Conservation (phyloP, 2,888 invertebrate genomes). For the Tholera decimalis region DNA sequence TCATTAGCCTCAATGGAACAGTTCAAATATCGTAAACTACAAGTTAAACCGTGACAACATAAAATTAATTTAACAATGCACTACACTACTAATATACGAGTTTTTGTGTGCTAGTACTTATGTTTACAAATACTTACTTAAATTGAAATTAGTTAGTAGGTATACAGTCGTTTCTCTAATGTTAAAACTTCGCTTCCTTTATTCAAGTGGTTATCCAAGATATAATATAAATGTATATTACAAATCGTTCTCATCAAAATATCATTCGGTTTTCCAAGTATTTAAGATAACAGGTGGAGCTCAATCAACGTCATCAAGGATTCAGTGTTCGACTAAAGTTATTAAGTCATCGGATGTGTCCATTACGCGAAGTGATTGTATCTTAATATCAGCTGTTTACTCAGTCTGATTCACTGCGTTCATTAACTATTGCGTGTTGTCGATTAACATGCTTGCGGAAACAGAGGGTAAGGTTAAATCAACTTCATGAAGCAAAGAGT, state of each 20-base stretch:
- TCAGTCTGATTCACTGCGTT: slow-evolving; percentile 55
- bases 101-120: slow-evolving; percentile 3
- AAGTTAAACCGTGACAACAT: slow-evolving; percentile 24
- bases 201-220: too few relatives aligned
- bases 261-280: slow-evolving; percentile 33
- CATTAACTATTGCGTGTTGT: slow-evolving; percentile 50
- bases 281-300: slow-evolving; percentile 28
- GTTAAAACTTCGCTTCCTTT: background rate
- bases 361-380: slow-evolving; percentile 26
- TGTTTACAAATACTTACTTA: slow-evolving; percentile 32
- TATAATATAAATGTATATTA: too few relatives aligned
- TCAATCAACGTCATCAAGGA: slow-evolving; percentile 45
- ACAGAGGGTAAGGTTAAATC: slow-evolving; percentile 30
- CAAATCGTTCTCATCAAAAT: slow-evolving; percentile 6
- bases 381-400: slow-evolving; percentile 45
- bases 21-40: slow-evolving; percentile 36
- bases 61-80: slow-evolving; percentile 11
- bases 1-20: slow-evolving; percentile 20
- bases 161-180: background rate
- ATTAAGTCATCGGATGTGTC: slow-evolving; percentile 49
- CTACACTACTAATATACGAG: background rate
- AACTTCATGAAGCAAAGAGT: slow-evolving; percentile 29
- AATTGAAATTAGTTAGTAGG: slow-evolving; percentile 9
- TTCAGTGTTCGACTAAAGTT: slow-evolving; percentile 26
- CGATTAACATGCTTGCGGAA: slow-evolving; percentile 42